These are phyloP conservation scores for Cacatua alba DNA, from an alignment of 2,113 vertebrate species.

Conservation along the genomic window DNA sequence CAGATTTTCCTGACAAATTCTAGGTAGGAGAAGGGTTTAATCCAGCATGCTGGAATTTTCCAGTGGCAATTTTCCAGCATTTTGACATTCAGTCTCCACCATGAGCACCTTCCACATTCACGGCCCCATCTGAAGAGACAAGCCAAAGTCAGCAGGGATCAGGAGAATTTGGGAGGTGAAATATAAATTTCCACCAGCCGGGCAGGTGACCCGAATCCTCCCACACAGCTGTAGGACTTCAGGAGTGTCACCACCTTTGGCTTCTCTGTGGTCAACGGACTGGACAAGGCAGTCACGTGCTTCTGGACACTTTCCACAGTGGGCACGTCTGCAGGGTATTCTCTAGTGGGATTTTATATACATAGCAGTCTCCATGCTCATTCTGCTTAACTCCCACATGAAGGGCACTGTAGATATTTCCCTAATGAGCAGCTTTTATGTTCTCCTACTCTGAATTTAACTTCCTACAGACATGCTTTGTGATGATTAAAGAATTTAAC, in stretches of 20 bases:
- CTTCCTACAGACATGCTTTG: background rate
- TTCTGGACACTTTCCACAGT: background rate
- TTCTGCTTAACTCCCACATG: background rate
- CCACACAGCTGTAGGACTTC: background rate
- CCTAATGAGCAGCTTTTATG: background rate
- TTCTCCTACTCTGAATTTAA: background rate
- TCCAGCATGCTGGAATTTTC: background rate
- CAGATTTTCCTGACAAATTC: background rate
- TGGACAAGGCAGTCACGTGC: background rate
- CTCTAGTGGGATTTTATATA: background rate
- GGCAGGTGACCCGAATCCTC: rapidly evolving
- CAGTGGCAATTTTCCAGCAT: background rate
- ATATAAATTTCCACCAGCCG: background rate
- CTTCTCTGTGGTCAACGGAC: background rate
- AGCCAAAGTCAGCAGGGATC: background rate
- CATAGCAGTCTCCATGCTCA: rapidly evolving
- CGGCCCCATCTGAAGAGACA: background rate
- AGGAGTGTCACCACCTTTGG: background rate
- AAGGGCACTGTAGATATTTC: background rate
- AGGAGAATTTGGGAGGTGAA: background rate
- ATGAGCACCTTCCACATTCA: rapidly evolving
- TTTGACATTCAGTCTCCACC: background rate
- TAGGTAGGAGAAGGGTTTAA: background rate
- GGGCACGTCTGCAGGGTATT: background rate
- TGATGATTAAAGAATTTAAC: background rate